phyloP scores from a whole-genome alignment of 1,140 invertebrate species.

The Heliothis subflexa region DNA sequence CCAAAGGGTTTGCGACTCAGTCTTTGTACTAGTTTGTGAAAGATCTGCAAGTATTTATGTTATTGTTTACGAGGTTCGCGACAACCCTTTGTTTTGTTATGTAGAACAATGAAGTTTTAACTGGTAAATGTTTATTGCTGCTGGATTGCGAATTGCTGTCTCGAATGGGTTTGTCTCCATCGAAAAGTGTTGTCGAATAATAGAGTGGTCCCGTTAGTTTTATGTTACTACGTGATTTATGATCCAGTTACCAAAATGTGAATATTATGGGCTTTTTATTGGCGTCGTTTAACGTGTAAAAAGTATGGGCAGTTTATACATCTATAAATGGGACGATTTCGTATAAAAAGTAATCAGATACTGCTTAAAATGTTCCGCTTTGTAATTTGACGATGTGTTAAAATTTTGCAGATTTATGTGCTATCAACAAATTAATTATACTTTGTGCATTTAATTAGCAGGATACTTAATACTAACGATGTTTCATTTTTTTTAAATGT shows the following conservation, averaged over 20 bases:
- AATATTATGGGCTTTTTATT: constrained; percentile 44
- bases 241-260: constrained; percentile 37
- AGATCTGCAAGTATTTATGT: constrained; percentile 47
- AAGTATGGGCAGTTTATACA: constrained; percentile 26
- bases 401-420: background rate
- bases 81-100: constrained; percentile 56
- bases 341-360: constrained; percentile 27
- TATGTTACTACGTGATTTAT: constrained; percentile 45
- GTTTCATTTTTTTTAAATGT: background rate
- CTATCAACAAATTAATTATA: background rate
- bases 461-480: background rate
- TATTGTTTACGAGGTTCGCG: constrained; percentile 48
- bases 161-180: constrained; percentile 40
- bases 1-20: constrained; percentile 43
- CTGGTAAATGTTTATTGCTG: constrained; percentile 59
- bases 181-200: constrained; percentile 28
- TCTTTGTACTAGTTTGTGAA: constrained; percentile 30
- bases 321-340: constrained; percentile 8
- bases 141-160: constrained; percentile 40
- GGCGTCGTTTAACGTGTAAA: constrained; percentile 29
- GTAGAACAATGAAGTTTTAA: constrained; percentile 58
- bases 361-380: constrained; percentile 27
- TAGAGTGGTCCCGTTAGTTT: constrained; percentile 38
- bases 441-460: constrained; percentile 14
- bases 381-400: constrained; percentile 39